Percentiles rank a stretch among this genome's conserved stretches.
phyloP scores from a whole-genome alignment of 1,140 invertebrate genomes.

The Carcinoscorpius rotundicauda region DNA sequence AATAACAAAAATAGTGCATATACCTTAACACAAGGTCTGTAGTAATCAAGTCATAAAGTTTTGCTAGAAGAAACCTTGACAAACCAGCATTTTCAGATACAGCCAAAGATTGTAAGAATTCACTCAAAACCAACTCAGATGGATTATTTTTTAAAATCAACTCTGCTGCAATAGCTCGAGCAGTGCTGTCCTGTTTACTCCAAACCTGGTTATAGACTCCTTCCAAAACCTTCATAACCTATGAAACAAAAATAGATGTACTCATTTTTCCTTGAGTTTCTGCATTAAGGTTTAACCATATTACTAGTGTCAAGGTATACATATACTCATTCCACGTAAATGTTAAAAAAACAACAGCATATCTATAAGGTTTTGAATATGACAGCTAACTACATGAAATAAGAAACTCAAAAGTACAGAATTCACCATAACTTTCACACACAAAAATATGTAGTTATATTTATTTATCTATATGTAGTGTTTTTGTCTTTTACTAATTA shows the following conservation, averaged over 20 bases:
- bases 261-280: not conserved
- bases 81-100: slow-evolving; percentile 16
- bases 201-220: slow-evolving; percentile 49
- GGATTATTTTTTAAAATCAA: slow-evolving; percentile 45
- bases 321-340: not conserved
- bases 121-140: slow-evolving; percentile 9
- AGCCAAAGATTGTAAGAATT: slow-evolving; percentile 5
- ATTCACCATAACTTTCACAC: not conserved
- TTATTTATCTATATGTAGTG: no score
- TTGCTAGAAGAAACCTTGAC: not conserved
- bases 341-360: not conserved
- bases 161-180: slow-evolving; percentile 54
- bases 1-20: slow-evolving; percentile 10
- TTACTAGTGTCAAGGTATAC: not conserved
- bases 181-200: slow-evolving; percentile 51
- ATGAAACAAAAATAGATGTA: not conserved
- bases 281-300: not conserved
- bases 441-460: no score
- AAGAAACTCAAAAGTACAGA: slow-evolving; percentile 2
- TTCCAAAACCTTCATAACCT: slow-evolving; percentile 10
- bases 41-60: slow-evolving; percentile 4
- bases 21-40: not conserved
- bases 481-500: no score
- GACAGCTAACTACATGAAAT: not conserved
- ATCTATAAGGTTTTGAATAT: not conserved